Evolutionary conservation across 2,888 invertebrate species (phyloP), one percentile per base, ranked within the genome.

Genomic region (Caenorhabditis macrosperma): DNA sequence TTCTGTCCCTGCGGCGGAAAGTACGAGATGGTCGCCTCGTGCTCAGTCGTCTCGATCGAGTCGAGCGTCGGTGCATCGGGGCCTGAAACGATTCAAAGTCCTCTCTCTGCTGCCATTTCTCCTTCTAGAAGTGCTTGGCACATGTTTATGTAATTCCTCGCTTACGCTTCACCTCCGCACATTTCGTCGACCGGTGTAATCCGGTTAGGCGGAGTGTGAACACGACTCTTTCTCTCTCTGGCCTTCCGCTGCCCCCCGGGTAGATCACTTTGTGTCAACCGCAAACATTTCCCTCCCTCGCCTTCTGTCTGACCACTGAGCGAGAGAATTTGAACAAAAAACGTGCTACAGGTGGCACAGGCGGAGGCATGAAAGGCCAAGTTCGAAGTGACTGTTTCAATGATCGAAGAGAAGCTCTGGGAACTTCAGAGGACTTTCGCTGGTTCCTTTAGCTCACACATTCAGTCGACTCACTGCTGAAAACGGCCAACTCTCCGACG

Each of bases 21-120:
- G 52, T 85, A 88, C 10, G 85, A 83, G 24, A 88, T 82, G 5
- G 87, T 87, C 20, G 88, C 88, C 46, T 87, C 88, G 26, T 82
- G 81, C 33, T 84, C 81, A 4, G 85, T 81, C 9, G 88, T 83
- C 46, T 84, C 84, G 26, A 89, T 81, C 15, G 86, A 85, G 30
- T 88, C 87, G 24, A 88, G 77, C 12, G 80, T 81, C 12, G 88
- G 88, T 1, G 86, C 69, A 28, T 84, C 83, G 12, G 88, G 88
- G 59, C 86, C 88, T 88, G 59, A n/a, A 85, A 71, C 20, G n/a
- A n/a, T n/a, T 33, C 10, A 41, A 22, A 4, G 15, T n/a, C n/a
- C n/a, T 59, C 26, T 35, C 33, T 26, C 10, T 68, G 3, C 35
- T n/a, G n/a, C n/a, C n/a, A n/a, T n/a, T n/a, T n/a, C n/a, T 33